Evolutionary conservation across 2,888 invertebrate species (phyloP), one percentile per base, ranked within the genome.

Genomic region (Amphipyra tragopoginis): DNA sequence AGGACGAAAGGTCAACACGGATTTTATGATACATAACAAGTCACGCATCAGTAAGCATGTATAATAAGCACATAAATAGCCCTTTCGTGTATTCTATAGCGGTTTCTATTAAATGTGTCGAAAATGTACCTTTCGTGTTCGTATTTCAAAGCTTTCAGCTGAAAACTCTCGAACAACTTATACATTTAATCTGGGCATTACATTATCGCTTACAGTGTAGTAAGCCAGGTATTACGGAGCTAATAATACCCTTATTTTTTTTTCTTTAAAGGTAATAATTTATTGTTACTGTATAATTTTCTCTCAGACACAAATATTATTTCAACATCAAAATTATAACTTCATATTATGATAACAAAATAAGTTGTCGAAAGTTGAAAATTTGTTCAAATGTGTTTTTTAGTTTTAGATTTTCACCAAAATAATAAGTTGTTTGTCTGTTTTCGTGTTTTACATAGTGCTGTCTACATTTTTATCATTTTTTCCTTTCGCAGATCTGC

Each of bases 1-100:
- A 59, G 65, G 77, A 57, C 62, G 64, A 55, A 77, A 76, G 77
- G 77, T 79, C 76, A 76, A 73, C 76, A 71, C 14, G 67, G 67
- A 72, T 78, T 78, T 76, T 73, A 79, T 73, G 77, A 71, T 65
- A 64, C 63, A 67, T 63, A 75, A 50, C 60, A 60, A 58, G 72
- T 75, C 66, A 78, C 66, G 75, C 75, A 63, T 60, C 67, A 64
- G 66, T 68, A 65, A 68, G 61, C 72, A 65, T 53, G 34, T 64
- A 64, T 67, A 66, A 66, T 64, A 70, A 61, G 56, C 44, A 62
- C 48, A 72, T 61, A 72, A 60, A 65, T 72, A 75, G 63, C 57
- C 60, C 52, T 69, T 68, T 65, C 62, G 51, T 58, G 56, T 73
- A 63, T 58, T 68, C 50, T 58, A 43, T 52, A 44, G 47, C 47